phyloP scores from a whole-genome alignment of 2,113 vertebrate species.

The Columbina picui region DNA sequence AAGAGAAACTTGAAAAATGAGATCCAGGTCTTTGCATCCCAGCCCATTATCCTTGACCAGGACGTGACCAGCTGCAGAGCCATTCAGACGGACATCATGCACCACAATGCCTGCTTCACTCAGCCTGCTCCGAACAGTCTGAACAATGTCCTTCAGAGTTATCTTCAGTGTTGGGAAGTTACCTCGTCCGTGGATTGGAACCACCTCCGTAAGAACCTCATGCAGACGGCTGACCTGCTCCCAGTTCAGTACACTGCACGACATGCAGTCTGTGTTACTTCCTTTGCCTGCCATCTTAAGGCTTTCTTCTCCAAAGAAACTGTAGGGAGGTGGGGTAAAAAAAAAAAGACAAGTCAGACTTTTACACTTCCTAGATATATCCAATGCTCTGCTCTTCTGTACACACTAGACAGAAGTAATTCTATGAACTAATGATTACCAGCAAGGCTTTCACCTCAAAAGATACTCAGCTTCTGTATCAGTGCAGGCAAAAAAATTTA shows the following conservation, averaged over 20 bases:
- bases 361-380: background rate
- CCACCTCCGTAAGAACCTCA: constrained; percentile 89
- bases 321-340: background rate
- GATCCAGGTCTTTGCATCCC: constrained; percentile 96
- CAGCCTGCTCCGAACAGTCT: constrained; percentile 86
- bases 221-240: constrained; percentile 93
- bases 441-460: background rate
- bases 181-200: constrained; percentile 91
- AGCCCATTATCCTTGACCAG: constrained; percentile 92
- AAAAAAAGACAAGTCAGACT: background rate
- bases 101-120: constrained; percentile 86
- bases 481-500: background rate
- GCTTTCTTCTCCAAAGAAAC: constrained; percentile 53
- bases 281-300: constrained; percentile 79
- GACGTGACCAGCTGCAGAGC: constrained; percentile 94
- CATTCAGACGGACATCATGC: constrained; percentile 91
- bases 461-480: background rate
- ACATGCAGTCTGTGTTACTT: constrained; percentile 63
- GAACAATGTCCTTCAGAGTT: constrained; percentile 91
- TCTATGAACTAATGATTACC: background rate
- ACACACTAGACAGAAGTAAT: background rate
- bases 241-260: constrained; percentile 89
- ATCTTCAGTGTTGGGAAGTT: constrained; percentile 96
- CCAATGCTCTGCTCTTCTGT: background rate
- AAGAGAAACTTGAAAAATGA: constrained; percentile 94